phyloP scores from a whole-genome alignment of 2,888 invertebrate species.

The Anoplius nigerrimus region DNA sequence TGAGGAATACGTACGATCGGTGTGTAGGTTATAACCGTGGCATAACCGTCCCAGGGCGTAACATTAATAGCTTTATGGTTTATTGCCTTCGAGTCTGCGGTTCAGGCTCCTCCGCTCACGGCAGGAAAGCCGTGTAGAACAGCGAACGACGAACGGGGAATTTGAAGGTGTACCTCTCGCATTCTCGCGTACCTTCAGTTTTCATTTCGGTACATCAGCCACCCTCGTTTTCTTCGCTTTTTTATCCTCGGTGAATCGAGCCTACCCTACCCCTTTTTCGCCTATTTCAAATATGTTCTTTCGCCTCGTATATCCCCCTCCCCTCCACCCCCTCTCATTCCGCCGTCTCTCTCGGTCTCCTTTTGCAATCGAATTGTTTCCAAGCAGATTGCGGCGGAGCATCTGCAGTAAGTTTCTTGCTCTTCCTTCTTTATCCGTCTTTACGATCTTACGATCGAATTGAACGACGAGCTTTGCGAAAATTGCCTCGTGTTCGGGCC shows the following conservation, averaged over 20 bases:
- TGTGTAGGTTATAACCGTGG: slow-evolving; percentile 56
- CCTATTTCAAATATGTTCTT: not conserved
- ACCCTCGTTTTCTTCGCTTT: slow-evolving; percentile 13
- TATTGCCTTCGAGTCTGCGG: slow-evolving; percentile 65
- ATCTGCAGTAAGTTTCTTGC: no score
- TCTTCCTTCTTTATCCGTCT: no score
- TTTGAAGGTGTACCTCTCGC: not conserved
- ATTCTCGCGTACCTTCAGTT: slow-evolving; percentile 26
- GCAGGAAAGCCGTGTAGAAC: slow-evolving; percentile 39
- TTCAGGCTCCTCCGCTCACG: slow-evolving; percentile 58
- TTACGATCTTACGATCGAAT: no score
- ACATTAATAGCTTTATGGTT: slow-evolving; percentile 69
- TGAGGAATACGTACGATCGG: slow-evolving; percentile 40
- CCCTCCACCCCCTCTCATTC: not conserved
- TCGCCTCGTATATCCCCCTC: not conserved
- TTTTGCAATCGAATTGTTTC: no score
- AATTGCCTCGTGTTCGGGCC: no score
- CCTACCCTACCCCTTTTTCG: slow-evolving; percentile 3
- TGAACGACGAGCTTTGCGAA: no score
- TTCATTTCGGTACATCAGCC: slow-evolving; percentile 35
- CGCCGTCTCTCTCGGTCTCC: no score
- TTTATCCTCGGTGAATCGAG: slow-evolving; percentile 13
- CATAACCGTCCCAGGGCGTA: slow-evolving; percentile 60
- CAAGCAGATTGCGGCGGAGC: no score
- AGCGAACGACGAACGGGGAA: not conserved